Conservation (phyloP, 1,140 invertebrate species). For the Alviniconcha marisindica region DNA sequence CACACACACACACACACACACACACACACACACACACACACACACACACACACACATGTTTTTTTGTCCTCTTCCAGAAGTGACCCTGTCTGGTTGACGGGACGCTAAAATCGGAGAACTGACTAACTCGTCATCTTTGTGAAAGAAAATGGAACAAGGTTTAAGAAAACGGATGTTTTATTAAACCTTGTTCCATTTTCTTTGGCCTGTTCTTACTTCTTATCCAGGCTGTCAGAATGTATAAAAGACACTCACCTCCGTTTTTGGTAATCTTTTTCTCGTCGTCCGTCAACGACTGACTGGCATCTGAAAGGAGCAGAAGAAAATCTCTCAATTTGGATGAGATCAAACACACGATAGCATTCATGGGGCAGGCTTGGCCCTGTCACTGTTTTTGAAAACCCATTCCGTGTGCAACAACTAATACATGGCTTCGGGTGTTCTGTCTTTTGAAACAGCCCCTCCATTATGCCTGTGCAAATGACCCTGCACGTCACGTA, state of each 20-base stretch:
- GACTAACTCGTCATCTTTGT: too few species aligned
- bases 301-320: constrained; percentile 51
- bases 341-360: constrained; percentile 36
- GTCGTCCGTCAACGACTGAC: constrained; percentile 52
- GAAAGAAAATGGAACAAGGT: too few species aligned
- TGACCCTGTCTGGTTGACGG: too few species aligned
- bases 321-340: constrained; percentile 18
- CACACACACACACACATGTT: too few species aligned
- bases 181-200: neutral
- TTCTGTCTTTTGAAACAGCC: constrained; percentile 7
- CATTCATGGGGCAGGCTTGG: neutral
- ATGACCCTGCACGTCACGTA: neutral
- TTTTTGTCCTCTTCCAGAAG: too few species aligned
- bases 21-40: too few species aligned
- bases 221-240: neutral
- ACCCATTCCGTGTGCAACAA: too few species aligned
- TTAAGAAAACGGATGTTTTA: too few species aligned
- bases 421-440: too few species aligned
- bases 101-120: too few species aligned
- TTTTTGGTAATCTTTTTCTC: constrained; percentile 63
- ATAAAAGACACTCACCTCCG: constrained; percentile 49
- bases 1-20: too few species aligned
- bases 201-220: neutral
- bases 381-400: neutral
- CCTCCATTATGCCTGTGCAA: neutral